phyloP scores from a whole-genome alignment of 2,113 vertebrate species.

The Prunella himalayana region DNA sequence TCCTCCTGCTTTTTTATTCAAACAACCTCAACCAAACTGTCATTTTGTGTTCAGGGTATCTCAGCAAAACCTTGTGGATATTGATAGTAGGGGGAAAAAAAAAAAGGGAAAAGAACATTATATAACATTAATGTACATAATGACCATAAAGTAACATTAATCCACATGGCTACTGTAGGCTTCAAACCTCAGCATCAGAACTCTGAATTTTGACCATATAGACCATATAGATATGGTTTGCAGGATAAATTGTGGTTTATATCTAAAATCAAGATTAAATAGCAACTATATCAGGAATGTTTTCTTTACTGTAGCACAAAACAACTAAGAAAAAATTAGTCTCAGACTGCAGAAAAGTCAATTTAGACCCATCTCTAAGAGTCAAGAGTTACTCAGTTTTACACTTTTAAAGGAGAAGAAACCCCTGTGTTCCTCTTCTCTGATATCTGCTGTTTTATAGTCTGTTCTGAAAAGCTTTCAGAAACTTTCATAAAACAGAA shows the following conservation, averaged over 20 bases:
- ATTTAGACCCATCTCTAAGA: background rate
- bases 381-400: background rate
- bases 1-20: background rate
- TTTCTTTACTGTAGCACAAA: background rate
- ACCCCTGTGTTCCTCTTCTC: background rate
- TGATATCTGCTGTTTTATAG: background rate
- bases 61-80: background rate
- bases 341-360: background rate
- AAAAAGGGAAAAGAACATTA: no score
- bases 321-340: background rate
- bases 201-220: fast-evolving
- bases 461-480: background rate
- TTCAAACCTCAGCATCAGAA: background rate
- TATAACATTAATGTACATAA: no score
- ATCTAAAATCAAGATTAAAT: background rate
- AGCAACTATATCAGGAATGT: background rate
- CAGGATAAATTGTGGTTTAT: background rate
- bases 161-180: background rate
- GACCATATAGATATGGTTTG: background rate
- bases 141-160: background rate
- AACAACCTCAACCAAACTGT: background rate
- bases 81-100: background rate
- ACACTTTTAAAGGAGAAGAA: background rate
- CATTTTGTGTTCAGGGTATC: background rate
- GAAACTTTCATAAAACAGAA: background rate